Conservation (phyloP, 1,140 invertebrate genomes). For the Neodiprion virginianus region DNA sequence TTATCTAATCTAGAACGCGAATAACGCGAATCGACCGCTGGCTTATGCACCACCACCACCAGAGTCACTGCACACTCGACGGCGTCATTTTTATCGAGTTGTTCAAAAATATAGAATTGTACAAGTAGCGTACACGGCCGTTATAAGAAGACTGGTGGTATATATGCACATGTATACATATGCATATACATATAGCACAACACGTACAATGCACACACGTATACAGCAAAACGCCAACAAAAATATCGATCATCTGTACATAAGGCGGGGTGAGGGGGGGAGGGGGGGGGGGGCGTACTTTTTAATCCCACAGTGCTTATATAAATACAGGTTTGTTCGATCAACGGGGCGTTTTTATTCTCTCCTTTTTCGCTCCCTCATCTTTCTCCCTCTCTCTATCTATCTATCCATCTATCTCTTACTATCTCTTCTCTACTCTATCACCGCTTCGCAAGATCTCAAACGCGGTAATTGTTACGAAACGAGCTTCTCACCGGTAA, state of each 20-base stretch:
- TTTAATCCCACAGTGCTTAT: not conserved
- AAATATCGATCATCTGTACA: slow-evolving; percentile 24
- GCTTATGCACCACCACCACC: not conserved
- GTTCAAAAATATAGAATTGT: too few species aligned
- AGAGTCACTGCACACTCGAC: not conserved
- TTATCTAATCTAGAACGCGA: not conserved
- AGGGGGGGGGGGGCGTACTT: not conserved
- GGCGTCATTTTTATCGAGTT: not conserved
- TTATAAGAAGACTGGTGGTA: not conserved
- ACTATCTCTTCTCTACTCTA: not conserved
- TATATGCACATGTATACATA: too few species aligned
- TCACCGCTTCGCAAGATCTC: not conserved
- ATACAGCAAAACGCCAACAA: not conserved
- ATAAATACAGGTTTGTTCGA: too few species aligned
- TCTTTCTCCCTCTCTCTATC: not conserved
- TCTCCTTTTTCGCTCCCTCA: not conserved
- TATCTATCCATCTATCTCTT: not conserved
- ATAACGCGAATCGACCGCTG: not conserved
- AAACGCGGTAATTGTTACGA: not conserved
- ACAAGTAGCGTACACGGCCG: too few species aligned
- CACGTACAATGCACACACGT: not conserved
- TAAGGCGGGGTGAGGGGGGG: slow-evolving; percentile 19
- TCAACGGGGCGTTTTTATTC: too few species aligned
- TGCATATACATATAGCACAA: not conserved
- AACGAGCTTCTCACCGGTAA: not conserved